Conservation (phyloP, 2,113 vertebrate species). For the Paraplagusia blochii region DNA sequence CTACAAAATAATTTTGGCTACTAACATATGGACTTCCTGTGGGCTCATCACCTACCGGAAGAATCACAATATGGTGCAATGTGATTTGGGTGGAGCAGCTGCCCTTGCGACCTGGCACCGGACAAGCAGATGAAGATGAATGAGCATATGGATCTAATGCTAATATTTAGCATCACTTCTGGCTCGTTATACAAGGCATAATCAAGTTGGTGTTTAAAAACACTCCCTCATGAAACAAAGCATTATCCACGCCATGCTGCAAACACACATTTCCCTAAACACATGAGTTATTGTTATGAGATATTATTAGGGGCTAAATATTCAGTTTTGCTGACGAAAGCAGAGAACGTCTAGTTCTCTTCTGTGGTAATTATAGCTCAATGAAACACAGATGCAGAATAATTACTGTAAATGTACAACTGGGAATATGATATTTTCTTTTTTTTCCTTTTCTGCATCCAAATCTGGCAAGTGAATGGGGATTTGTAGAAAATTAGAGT, state of each 20-base stretch:
- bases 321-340: constrained; percentile 50
- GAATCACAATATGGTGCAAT: too few relatives aligned
- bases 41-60: too few relatives aligned
- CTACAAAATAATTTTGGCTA: too few relatives aligned
- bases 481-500: constrained; percentile 46
- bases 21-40: too few relatives aligned
- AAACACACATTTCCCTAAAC: constrained; percentile 32
- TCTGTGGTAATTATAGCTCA: constrained; percentile 59
- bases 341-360: constrained; percentile 52
- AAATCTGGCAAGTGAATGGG: constrained; percentile 45
- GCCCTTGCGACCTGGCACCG: too few relatives aligned
- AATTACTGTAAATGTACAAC: constrained; percentile 14
- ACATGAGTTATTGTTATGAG: constrained; percentile 47
- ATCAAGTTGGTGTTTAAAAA: background rate
- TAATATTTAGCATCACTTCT: too few relatives aligned
- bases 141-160: too few relatives aligned
- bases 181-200: too few relatives aligned
- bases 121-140: too few relatives aligned
- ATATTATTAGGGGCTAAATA: constrained; percentile 46
- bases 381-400: constrained; percentile 29
- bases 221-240: constrained; percentile 14
- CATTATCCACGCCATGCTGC: constrained; percentile 17
- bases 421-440: too few relatives aligned
- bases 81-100: too few relatives aligned
- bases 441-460: constrained; percentile 41